These are phyloP conservation scores for Lapara coniferarum DNA, from an alignment of 2,888 invertebrate genomes.

Conservation along the genomic window DNA sequence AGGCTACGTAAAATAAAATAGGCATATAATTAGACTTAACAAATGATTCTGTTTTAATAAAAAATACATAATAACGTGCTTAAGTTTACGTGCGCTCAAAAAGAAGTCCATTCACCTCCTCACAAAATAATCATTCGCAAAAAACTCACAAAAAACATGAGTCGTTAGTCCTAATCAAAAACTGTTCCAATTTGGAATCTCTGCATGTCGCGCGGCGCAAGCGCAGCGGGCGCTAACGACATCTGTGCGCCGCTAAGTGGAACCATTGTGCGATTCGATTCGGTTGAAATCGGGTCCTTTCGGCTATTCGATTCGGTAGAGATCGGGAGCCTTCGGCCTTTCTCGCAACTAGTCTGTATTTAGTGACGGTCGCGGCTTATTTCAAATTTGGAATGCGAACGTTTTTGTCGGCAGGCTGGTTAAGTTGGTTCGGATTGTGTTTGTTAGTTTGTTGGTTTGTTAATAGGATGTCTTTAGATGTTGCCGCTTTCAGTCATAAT, in stretches of 20 bases:
- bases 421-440: constrained; percentile 34
- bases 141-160: constrained; percentile 18
- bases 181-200: constrained; percentile 63
- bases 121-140: constrained; percentile 25
- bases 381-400: constrained; percentile 72
- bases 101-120: constrained; percentile 4
- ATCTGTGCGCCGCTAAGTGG: constrained; percentile 77
- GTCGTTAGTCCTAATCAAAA: constrained; percentile 19
- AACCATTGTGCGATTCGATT: constrained; percentile 77
- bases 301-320: constrained; percentile 68
- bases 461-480: constrained; percentile 28
- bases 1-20: not conserved
- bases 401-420: constrained; percentile 56
- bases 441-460: constrained; percentile 40
- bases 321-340: constrained; percentile 62
- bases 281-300: constrained; percentile 60
- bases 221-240: constrained; percentile 80
- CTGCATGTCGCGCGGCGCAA: constrained; percentile 55
- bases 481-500: constrained; percentile 18
- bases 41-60: not conserved
- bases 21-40: no score
- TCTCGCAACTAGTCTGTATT: constrained; percentile 69
- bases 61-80: not conserved
- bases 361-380: constrained; percentile 74
- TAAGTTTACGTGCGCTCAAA: not conserved